phyloP scores from a whole-genome alignment of 2,888 invertebrate genomes.

The Beris morrisii region DNA sequence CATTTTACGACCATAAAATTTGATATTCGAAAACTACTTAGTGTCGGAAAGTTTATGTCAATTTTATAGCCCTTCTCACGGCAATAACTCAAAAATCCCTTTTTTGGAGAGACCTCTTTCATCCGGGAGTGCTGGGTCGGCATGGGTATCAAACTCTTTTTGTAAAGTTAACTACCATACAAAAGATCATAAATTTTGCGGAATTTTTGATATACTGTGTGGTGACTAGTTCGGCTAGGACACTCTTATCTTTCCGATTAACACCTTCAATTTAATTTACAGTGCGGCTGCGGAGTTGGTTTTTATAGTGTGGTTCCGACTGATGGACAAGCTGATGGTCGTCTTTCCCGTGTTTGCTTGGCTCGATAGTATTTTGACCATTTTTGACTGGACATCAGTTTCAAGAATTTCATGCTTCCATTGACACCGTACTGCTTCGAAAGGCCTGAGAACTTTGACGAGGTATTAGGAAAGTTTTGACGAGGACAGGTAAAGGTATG shows the following conservation, averaged over 20 bases:
- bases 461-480: neutral
- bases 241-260: neutral
- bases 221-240: neutral
- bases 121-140: no score
- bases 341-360: no score
- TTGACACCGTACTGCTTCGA: neutral
- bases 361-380: no score
- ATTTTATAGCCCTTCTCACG: conserved; percentile 17
- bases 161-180: conserved; percentile 6
- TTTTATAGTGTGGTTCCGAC: no score
- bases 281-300: no score
- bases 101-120: neutral
- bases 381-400: no score
- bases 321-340: no score
- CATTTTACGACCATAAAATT: no score
- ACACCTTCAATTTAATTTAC: no score
- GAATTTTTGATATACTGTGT: neutral
- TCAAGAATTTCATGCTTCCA: conserved; percentile 4
- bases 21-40: no score
- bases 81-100: neutral
- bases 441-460: no score
- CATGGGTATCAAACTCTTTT: neutral
- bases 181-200: conserved; percentile 6
- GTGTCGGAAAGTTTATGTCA: conserved; percentile 1
- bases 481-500: neutral